Base-by-base conservation (phyloP, 2,113 vertebrate genomes). In the Pangasianodon gigas region DNA sequence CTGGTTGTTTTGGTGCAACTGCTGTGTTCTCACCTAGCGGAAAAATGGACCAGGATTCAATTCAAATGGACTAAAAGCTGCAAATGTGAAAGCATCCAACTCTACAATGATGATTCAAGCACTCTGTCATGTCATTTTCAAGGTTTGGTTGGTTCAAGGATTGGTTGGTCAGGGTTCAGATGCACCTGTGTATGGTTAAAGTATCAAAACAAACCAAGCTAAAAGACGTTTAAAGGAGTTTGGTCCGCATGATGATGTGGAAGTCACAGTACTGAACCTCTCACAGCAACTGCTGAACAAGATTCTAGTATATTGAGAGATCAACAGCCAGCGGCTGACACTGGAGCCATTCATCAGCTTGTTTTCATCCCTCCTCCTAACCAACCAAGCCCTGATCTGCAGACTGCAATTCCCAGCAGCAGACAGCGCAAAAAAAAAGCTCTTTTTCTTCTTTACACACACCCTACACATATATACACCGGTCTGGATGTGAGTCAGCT, bases 391-490 rank as follows among this genome's bases (percentile, higher is more conserved):
- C 1, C 88, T 92, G 91, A 88, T 92, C 90, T 92, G 89, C 60
- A 92, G 88, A 92, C 87, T 88, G 89, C 80, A 81, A 48, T 87
- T 80, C 87, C 91, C 91, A 92, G 74, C 56, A 88, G 19, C 14
- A 51, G 26, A 21, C 56, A 58, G 11, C n/a, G 14, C 37, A 44
- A 24, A 46, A 11, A 26, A 24, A 52, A 69, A 79, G 19, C 21
- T 48, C 19, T 69, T 71, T 67, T 71, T 90, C 79, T 88, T 11
- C 2, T 88, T 94, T 92, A 94, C 94, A 92, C 91, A 90, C 93
- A 92, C 93, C 91, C 92, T 93, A 91, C 71, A 81, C 46, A 44
- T 69, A 37, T 46, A 44, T 71, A 21, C 71, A 84, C 18, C 18
- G 24, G 26, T 29, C 46, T 16, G 58, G 80, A 69, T 41, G 19